Evolutionary conservation across 2,888 invertebrate species (phyloP), one percentile per base, ranked within the genome.

Genomic region (Chrysina gloriosa): DNA sequence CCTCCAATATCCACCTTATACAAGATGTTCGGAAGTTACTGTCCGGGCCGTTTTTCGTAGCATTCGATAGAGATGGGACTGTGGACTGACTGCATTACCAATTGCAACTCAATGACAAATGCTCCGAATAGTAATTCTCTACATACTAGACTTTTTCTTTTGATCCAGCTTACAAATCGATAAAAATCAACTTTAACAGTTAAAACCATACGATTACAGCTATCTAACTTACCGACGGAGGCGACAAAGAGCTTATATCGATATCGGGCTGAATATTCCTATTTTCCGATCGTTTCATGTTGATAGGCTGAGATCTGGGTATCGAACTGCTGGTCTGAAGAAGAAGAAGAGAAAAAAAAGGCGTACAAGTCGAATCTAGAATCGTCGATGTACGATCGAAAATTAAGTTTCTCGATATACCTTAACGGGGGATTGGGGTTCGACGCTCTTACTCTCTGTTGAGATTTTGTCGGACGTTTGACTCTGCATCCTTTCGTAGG

Each of bases 161-260:
- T n/a, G n/a, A n/a, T n/a, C n/a, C n/a, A n/a, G n/a, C n/a, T n/a
- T n/a, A n/a, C n/a, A n/a, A n/a, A n/a, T n/a, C n/a, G n/a, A n/a
- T n/a, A n/a, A 47, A 2, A 63, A 27, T 0, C 61, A n/a, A 36
- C n/a, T 54, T 14, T 14, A 42, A 1, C 5, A 42, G 14, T 5
- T 16, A 42, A 2, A 42, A 16, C 14, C 9, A 2, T 14, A 6
- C 1, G 1, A 16, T 42, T 19, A 7, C 6, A 16, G 31, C 16
- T 9, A 45, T 63, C 45, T n/a, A 45, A 54, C 54, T 88, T 84
- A 89, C 95, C 74, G 95, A 90, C 71, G 97, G 97, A 71, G 97
- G 97, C 54, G 96, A 96, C 71, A 97, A 88, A 4, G 96, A 96
- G 78, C 93, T 94, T 74, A 97, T 92, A 83, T 96, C 95, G 74